Conservation (phyloP, 2,113 vertebrate genomes). For the Cariama cristata region DNA sequence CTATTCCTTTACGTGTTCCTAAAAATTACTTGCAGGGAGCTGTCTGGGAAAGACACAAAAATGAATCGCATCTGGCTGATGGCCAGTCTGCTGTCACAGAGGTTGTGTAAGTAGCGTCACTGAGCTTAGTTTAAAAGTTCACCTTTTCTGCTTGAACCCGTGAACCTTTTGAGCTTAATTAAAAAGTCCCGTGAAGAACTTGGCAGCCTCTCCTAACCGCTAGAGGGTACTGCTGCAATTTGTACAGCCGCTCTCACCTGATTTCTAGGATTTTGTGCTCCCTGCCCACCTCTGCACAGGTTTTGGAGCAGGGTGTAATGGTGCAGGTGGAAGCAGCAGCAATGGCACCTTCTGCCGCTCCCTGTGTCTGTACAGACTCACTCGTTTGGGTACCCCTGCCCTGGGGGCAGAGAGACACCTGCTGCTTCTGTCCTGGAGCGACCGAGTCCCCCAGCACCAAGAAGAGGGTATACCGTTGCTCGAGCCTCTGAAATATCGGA, state of each 20-base stretch:
- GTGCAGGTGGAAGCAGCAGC: not conserved
- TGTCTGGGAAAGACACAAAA: not conserved
- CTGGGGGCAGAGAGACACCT: not conserved
- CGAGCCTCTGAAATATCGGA: not conserved
- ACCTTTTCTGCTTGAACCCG: not conserved
- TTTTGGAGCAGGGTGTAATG: not conserved
- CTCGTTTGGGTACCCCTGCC: not conserved
- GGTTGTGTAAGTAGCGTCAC: accelerated
- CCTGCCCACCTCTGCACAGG: no score
- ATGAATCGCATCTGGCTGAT: not conserved
- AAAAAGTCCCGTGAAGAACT: not conserved
- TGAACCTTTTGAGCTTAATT: not conserved
- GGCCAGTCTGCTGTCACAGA: not conserved
- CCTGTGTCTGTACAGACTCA: no score
- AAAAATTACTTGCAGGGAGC: not conserved
- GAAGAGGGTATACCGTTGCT: accelerated
- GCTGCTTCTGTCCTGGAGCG: not conserved
- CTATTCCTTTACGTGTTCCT: not conserved
- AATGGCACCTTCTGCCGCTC: not conserved
- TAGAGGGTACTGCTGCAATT: constrained; percentile 27
- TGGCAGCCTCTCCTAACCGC: not conserved
- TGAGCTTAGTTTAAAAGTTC: not conserved
- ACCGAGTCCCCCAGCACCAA: not conserved
- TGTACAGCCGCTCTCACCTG: not conserved
- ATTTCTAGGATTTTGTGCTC: not conserved